Evolutionary conservation across 2,888 invertebrate genomes (phyloP).

Genomic region (Drosophila sordidula): DNA sequence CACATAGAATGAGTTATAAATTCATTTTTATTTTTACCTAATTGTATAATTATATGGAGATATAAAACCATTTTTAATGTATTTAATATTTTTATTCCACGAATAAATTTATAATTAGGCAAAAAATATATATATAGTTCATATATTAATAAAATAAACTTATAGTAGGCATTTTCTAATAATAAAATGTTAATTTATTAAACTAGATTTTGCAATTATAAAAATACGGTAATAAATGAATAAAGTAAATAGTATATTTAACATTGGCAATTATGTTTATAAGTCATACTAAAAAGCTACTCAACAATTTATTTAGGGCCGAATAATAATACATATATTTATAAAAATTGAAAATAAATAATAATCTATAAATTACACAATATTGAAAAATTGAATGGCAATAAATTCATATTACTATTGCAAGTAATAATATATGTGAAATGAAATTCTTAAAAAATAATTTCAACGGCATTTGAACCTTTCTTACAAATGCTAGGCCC

Average conservation of each 20-base stretch:
- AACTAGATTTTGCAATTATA: too few species aligned
- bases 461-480: not conserved
- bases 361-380: not conserved
- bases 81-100: too few species aligned
- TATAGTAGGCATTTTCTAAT: too few species aligned
- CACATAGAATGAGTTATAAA: not conserved
- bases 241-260: too few species aligned
- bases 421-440: not conserved
- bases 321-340: too few species aligned
- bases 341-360: too few species aligned
- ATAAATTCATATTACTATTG: not conserved
- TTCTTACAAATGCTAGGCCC: slow-evolving; percentile 71
- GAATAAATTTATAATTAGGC: not conserved
- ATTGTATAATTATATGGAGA: not conserved
- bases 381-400: not conserved
- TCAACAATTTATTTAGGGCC: too few species aligned
- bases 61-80: not conserved
- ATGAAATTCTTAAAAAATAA: not conserved
- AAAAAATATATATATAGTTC: not conserved
- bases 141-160: too few species aligned
- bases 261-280: too few species aligned
- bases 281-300: too few species aligned
- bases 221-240: too few species aligned
- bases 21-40: not conserved
- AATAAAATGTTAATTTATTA: too few species aligned